phyloP scores from a whole-genome alignment of 2,888 invertebrate species.

The Drosophila niveifrons region DNA sequence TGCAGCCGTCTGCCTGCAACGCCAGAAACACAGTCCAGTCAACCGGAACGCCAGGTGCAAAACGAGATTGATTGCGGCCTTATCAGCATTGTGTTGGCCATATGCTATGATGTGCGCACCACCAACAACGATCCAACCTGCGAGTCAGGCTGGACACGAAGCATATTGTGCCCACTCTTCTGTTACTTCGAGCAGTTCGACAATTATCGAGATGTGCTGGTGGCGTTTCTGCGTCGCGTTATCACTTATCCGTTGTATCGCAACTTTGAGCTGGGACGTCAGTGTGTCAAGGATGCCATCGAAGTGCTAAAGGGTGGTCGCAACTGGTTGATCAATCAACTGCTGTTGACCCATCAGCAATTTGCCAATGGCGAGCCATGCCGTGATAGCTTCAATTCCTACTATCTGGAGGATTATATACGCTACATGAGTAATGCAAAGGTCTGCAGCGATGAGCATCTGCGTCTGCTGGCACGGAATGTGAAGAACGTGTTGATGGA shows the following conservation, averaged over 20 bases:
- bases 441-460: slow-evolving; percentile 66
- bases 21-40: slow-evolving; percentile 13
- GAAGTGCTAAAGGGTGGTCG: slow-evolving; percentile 78
- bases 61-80: slow-evolving; percentile 82
- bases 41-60: slow-evolving; percentile 56
- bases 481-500: slow-evolving; percentile 81
- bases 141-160: slow-evolving; percentile 84
- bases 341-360: slow-evolving; percentile 77
- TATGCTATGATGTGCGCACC: slow-evolving; percentile 83
- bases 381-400: slow-evolving; percentile 76
- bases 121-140: slow-evolving; percentile 83
- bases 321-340: slow-evolving; percentile 82
- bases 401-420: slow-evolving; percentile 83
- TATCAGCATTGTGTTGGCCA: slow-evolving; percentile 82
- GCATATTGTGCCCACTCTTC: slow-evolving; percentile 79
- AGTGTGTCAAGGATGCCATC: slow-evolving; percentile 82
- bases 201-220: slow-evolving; percentile 76
- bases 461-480: slow-evolving; percentile 79
- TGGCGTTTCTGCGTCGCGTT: slow-evolving; percentile 82
- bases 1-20: slow-evolving; percentile 52
- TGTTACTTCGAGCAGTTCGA: slow-evolving; percentile 82
- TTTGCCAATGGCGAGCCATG: slow-evolving; percentile 68
- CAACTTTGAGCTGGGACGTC: slow-evolving; percentile 82
- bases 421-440: slow-evolving; percentile 73
- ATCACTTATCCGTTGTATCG: slow-evolving; percentile 84